phyloP scores from a whole-genome alignment of 2,888 invertebrate genomes.

The Fragum whitleyi region DNA sequence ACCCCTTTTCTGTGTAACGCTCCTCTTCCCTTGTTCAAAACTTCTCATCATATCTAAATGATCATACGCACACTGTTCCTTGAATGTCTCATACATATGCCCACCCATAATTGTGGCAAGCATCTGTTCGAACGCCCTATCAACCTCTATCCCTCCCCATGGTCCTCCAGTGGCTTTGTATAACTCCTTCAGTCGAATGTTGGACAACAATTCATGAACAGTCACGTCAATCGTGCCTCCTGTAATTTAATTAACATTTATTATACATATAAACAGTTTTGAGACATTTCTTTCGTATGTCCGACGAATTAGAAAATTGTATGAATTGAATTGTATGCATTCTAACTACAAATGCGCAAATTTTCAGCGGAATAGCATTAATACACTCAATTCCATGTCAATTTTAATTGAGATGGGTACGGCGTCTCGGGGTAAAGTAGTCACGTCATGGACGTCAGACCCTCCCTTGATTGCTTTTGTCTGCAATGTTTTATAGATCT shows the following conservation, averaged over 20 bases:
- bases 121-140: conserved; percentile 4
- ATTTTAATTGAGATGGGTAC: too few species aligned
- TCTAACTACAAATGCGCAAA: too few species aligned
- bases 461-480: too few species aligned
- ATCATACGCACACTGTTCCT: conserved; percentile 9
- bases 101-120: not conserved
- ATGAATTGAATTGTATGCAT: too few species aligned
- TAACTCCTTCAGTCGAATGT: not conserved
- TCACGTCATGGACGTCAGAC: too few species aligned
- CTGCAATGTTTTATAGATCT: too few species aligned
- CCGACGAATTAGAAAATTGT: too few species aligned
- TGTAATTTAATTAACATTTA: not conserved
- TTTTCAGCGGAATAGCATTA: too few species aligned
- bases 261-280: too few species aligned
- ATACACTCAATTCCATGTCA: too few species aligned
- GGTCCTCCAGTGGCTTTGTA: conserved; percentile 17
- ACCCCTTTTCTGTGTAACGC: not conserved
- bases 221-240: conserved; percentile 8
- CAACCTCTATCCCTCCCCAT: conserved; percentile 13
- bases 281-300: too few species aligned
- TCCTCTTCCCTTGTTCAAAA: conserved; percentile 9
- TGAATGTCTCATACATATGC: not conserved
- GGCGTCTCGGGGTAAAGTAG: too few species aligned
- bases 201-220: not conserved
- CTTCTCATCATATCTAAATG: conserved; percentile 1